phyloP scores from a whole-genome alignment of 2,797 vertebrate species.

The Oceanodroma leucorhoa region DNA sequence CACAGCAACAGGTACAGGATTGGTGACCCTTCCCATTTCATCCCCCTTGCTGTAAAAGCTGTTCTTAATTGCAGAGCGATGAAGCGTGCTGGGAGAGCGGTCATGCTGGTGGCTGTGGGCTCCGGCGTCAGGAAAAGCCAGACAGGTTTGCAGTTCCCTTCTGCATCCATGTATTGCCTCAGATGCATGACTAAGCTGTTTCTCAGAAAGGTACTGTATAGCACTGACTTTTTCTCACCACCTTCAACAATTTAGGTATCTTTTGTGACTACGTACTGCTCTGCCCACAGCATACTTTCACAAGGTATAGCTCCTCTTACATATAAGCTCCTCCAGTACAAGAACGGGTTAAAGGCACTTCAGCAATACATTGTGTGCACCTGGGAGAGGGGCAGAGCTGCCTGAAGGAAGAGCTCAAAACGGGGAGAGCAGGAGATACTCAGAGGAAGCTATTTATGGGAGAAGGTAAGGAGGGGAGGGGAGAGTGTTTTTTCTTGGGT shows the following conservation, averaged over 20 bases:
- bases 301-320: not conserved
- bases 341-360: not conserved
- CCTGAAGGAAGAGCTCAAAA: not conserved
- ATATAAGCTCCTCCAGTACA: not conserved
- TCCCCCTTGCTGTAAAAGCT: not conserved
- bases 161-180: not conserved
- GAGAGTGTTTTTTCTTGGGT: not conserved
- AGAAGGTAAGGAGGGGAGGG: not conserved
- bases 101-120: rapidly evolving
- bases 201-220: not conserved
- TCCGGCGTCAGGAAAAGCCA: not conserved
- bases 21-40: not conserved
- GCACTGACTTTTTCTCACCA: not conserved
- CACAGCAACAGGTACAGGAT: not conserved
- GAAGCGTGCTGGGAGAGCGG: rapidly evolving
- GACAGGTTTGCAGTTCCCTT: not conserved
- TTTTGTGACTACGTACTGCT: not conserved
- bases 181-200: not conserved
- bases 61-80: not conserved
- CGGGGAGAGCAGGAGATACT: not conserved
- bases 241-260: not conserved
- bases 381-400: not conserved
- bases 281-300: not conserved
- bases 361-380: not conserved
- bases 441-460: not conserved